These are phyloP conservation scores for Petrocephalus microphthalmus DNA, from an alignment of 2,113 vertebrate genomes.

Conservation along the genomic window DNA sequence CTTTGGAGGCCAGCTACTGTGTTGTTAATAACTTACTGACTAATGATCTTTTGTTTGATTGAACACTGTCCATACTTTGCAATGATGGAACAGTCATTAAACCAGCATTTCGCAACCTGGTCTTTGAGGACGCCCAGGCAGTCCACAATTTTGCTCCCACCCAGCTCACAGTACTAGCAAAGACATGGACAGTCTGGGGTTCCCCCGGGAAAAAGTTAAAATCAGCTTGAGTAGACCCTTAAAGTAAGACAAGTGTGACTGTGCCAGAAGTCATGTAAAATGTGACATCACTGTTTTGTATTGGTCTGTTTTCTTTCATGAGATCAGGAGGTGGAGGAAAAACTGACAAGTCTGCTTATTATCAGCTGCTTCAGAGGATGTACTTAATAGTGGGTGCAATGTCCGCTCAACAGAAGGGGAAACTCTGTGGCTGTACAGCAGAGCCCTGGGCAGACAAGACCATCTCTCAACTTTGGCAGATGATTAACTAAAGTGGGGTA, in stretches of 20 bases:
- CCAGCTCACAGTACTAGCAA: not conserved
- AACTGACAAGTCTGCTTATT: not conserved
- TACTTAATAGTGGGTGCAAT: not conserved
- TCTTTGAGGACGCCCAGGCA: not conserved
- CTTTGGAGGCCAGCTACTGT: not conserved
- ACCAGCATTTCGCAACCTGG: not conserved
- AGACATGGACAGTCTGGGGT: not conserved
- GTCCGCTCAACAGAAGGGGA: not conserved
- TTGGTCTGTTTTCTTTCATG: not conserved
- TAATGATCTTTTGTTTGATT: not conserved
- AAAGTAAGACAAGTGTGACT: not conserved
- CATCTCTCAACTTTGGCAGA: not conserved
- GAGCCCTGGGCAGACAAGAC: not conserved
- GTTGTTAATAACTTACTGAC: not conserved
- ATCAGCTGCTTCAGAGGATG: not conserved
- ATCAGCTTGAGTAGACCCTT: not conserved
- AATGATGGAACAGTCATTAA: not conserved
- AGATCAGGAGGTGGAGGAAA: not conserved
- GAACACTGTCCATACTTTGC: not conserved
- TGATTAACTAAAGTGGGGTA: not conserved
- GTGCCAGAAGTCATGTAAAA: not conserved
- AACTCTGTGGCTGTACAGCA: not conserved
- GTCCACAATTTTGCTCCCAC: not conserved
- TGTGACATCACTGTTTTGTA: not conserved
- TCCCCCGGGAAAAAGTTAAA: not conserved